phyloP scores from a whole-genome alignment of 64 coral and sea anemone species.

The Exaiptasia diaphana region DNA sequence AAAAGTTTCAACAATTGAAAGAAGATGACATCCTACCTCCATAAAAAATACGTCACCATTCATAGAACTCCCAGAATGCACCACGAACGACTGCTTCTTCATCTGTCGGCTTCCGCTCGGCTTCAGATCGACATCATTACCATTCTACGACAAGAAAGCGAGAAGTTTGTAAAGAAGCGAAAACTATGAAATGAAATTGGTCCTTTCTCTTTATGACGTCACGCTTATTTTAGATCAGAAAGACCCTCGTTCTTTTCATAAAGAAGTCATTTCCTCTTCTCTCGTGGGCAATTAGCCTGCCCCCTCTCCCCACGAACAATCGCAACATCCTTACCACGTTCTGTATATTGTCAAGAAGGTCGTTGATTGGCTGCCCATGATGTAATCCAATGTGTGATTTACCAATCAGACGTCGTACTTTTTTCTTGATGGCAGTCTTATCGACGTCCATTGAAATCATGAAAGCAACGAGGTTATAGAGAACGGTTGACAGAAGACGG shows the following conservation, averaged over 20 bases:
- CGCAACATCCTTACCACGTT: constrained; percentile 82
- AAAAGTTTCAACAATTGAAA: too few relatives aligned
- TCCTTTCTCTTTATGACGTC: not conserved
- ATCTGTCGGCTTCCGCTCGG: constrained; percentile 76
- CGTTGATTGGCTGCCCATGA: constrained; percentile 80
- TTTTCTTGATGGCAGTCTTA: constrained; percentile 61
- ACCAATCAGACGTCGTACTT: constrained; percentile 78
- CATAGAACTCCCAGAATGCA: constrained; percentile 88
- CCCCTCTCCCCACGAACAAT: too few relatives aligned
- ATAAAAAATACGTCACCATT: constrained; percentile 92
- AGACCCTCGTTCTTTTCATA: too few relatives aligned
- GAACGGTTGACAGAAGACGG: constrained; percentile 69
- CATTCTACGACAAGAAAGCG: constrained; percentile 52
- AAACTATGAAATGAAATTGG: too few relatives aligned
- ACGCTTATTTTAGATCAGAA: too few relatives aligned
- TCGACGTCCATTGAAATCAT: constrained; percentile 81
- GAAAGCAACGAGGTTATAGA: constrained; percentile 89
- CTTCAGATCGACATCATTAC: constrained; percentile 89
- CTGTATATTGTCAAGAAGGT: constrained; percentile 69
- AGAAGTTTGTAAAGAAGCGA: not conserved
- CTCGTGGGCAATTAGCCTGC: too few relatives aligned
- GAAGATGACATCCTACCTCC: constrained; percentile 91
- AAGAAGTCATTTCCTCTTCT: too few relatives aligned
- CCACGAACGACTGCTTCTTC: constrained; percentile 87
- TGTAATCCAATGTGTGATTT: constrained; percentile 89